These are phyloP conservation scores for Platorchestia sp. DNA, from an alignment of 1,140 invertebrate genomes.

Conservation along the genomic window DNA sequence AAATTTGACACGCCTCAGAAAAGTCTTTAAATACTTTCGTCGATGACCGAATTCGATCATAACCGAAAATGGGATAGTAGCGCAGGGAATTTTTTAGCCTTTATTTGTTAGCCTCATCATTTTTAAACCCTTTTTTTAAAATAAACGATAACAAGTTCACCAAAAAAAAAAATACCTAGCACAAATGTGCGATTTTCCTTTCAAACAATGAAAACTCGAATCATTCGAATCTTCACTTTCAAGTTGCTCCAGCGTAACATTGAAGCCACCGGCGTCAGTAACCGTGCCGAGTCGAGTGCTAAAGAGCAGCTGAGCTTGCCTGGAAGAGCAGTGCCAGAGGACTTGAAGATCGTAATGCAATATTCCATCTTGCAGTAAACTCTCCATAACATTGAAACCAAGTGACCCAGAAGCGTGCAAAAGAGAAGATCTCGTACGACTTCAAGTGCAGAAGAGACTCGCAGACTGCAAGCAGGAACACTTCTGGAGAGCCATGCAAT, in stretches of 20 bases:
- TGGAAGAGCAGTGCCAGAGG: neutral
- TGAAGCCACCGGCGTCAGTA: neutral
- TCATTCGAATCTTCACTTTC: neutral
- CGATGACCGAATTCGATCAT: too few species aligned
- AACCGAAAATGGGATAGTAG: too few species aligned
- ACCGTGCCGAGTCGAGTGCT: neutral
- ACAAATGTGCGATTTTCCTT: neutral
- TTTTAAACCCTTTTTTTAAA: too few species aligned
- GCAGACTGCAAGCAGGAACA: neutral
- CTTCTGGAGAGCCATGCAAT: conserved; percentile 1
- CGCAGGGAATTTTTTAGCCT: too few species aligned
- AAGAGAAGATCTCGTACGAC: neutral
- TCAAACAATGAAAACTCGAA: neutral
- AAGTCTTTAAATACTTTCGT: too few species aligned
- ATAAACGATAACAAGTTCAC: neutral
- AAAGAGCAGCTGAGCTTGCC: neutral
- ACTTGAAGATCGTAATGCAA: neutral
- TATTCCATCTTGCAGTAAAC: neutral
- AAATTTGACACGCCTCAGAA: too few species aligned
- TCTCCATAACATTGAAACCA: neutral
- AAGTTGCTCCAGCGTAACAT: neutral
- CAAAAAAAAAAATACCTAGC: neutral
- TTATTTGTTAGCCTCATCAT: too few species aligned
- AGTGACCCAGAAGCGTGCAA: neutral
- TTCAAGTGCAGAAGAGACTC: neutral